Base-by-base conservation (phyloP, 2,113 vertebrate species). In the Sylvicapra grimmia region DNA sequence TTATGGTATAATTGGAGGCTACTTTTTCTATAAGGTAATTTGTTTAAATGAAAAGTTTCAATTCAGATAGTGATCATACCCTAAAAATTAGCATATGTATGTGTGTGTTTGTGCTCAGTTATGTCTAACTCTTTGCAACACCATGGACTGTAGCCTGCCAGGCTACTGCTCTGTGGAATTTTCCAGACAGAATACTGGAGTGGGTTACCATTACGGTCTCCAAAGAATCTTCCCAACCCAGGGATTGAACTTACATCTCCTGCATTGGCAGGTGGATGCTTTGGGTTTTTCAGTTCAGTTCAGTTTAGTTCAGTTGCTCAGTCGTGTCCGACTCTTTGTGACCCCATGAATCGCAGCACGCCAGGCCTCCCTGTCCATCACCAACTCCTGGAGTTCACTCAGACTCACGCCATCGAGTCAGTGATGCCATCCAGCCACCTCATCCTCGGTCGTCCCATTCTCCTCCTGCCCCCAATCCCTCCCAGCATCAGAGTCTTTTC, bases 31-130 rank as follows among this genome's bases (percentile, higher is more conserved):
- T 63, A 72, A 59, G 27, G 8, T 33, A 51, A 80, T 77, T 94
- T 96, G 21, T 88, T n/a, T 91, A 83, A 47, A 49, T 47, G 33
- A 65, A 31, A 59, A 61, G 18, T 86, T 95, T 59, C 36, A 89
- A 84, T 82, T 95, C 44, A 47, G 9, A 59, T 21, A 75, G 16
- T 36, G 36, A 90, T 93, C 33, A 54, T 4, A 82, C 11, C 29
- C 3, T 8, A 49, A 93, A 36, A 49, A 80, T 23, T 25, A 77
- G 14, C 12, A 59, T 27, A 16, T 25, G 80, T 5, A 6, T 75
- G 5, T 40, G 36, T 75, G 65, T 61, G 59, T 61, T 12, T 31
- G 31, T 21, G 36, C 36, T 25, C 11, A 75, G 21, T 27, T 14
- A 11, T 7, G 23, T 77, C 72, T 77, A 13, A 77, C 40, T 77